Percentiles rank a stretch among this genome's conserved stretches.
Conservation (phyloP, 2,888 invertebrate species). For the Stratiomys singularior region DNA sequence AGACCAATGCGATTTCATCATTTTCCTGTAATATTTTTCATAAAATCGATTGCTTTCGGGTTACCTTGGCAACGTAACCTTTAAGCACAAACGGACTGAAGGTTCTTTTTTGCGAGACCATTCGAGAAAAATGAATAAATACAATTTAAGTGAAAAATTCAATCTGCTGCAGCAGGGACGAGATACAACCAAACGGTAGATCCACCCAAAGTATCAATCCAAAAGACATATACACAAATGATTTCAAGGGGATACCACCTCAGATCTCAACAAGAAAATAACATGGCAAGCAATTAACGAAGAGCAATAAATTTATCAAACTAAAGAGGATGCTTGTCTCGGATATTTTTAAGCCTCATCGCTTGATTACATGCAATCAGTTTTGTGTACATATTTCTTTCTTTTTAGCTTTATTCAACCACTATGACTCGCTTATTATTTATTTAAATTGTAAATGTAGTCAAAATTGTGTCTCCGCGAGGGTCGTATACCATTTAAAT, state of each 20-base stretch:
- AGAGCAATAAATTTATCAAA: conserved; percentile 59
- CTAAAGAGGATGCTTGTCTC: conserved; percentile 32
- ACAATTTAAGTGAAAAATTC: not conserved
- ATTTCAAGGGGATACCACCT: conserved; percentile 2
- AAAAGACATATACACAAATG: not conserved
- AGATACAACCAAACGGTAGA: not conserved
- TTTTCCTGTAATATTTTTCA: too few species aligned
- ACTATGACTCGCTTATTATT: too few species aligned
- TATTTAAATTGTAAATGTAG: too few species aligned
- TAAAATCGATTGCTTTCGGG: too few species aligned
- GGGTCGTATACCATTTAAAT: too few species aligned
- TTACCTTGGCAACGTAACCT: too few species aligned
- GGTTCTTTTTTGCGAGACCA: too few species aligned
- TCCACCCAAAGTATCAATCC: conserved; percentile 9
- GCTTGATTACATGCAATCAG: conserved; percentile 35
- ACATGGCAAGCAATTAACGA: conserved; percentile 59
- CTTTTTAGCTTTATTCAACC: not conserved
- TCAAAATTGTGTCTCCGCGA: too few species aligned
- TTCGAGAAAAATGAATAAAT: too few species aligned
- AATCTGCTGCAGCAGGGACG: conserved; percentile 14
- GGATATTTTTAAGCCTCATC: conserved; percentile 21
- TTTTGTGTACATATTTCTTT: conserved; percentile 6
- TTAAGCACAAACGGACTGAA: too few species aligned
- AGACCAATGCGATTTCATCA: too few species aligned
- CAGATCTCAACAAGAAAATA: conserved; percentile 47